Conservation (phyloP, 2,888 invertebrate species). For the Drymonia ruficornis region DNA sequence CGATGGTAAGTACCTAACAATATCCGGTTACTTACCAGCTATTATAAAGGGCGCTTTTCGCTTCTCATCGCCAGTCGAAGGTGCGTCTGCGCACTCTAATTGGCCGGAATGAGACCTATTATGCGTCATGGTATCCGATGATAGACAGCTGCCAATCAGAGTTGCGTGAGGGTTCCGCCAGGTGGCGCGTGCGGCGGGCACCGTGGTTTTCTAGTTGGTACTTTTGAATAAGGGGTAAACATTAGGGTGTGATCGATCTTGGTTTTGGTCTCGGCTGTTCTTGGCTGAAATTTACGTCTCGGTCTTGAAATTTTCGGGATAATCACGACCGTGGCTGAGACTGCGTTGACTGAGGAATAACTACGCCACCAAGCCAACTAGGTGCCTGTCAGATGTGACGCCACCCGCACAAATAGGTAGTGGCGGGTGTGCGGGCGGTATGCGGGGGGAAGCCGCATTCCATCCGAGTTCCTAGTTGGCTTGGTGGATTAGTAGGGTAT, state of each 20-base stretch:
- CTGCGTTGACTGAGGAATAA: too few species aligned
- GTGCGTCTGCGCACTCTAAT: slow-evolving; percentile 62
- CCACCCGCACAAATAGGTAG: too few species aligned
- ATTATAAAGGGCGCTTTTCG: slow-evolving; percentile 42
- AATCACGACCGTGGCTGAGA: too few species aligned
- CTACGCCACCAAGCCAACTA: too few species aligned
- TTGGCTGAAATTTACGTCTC: too few species aligned
- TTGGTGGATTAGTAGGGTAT: too few species aligned
- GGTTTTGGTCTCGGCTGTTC: too few species aligned
- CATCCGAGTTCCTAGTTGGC: too few species aligned
- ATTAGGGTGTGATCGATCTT: not conserved
- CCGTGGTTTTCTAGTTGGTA: not conserved
- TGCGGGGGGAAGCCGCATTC: too few species aligned
- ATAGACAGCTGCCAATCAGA: slow-evolving; percentile 81
- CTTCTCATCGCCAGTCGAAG: slow-evolving; percentile 57
- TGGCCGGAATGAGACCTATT: slow-evolving; percentile 73
- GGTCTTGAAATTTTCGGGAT: too few species aligned
- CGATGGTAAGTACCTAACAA: not conserved
- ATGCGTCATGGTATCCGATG: slow-evolving; percentile 66
- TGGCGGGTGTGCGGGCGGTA: too few species aligned
- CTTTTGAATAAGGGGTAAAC: not conserved
- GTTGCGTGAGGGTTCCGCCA: slow-evolving; percentile 62
- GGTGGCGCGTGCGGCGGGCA: slow-evolving; percentile 65
- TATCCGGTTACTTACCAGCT: slow-evolving; percentile 32
- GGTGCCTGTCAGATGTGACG: too few species aligned